Conservation (phyloP, 30 jellyfish, hydroid and myxozoan species). For the Rhopilema esculentum region DNA sequence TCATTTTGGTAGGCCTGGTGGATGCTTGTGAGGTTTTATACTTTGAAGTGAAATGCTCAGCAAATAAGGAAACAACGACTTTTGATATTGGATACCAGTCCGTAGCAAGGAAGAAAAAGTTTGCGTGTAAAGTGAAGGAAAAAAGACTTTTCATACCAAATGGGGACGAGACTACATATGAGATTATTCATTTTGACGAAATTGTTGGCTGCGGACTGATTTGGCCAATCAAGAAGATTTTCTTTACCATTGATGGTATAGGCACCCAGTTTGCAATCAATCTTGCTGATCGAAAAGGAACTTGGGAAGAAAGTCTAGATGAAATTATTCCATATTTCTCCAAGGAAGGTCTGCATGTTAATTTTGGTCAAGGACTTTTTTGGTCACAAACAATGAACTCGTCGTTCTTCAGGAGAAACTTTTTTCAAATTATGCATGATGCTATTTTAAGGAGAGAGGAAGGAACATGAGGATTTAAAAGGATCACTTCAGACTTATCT, state of each 20-base stretch:
- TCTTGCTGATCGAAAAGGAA: slow-evolving; percentile 17
- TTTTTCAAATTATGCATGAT: slow-evolving; percentile 27
- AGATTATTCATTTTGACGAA: slow-evolving; percentile 29
- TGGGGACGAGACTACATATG: neutral
- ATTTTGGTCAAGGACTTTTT: slow-evolving; percentile 68
- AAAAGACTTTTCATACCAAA: slow-evolving; percentile 19
- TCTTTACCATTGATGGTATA: slow-evolving; percentile 76
- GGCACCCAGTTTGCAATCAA: slow-evolving; percentile 26
- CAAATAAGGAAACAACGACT: neutral
- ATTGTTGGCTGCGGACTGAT: slow-evolving; percentile 83
- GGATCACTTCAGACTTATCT: neutral
- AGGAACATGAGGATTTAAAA: neutral
- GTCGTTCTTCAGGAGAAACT: slow-evolving; percentile 20
- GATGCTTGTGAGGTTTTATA: slow-evolving; percentile 42
- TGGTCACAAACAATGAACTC: slow-evolving; percentile 69
- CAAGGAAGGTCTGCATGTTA: slow-evolving; percentile 26
- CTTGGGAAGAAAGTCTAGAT: slow-evolving; percentile 47
- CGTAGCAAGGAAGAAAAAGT: neutral
- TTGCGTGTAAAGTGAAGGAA: slow-evolving; percentile 19
- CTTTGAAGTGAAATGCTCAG: slow-evolving; percentile 23
- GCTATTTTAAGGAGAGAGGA: slow-evolving; percentile 42
- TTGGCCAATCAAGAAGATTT: slow-evolving; percentile 52
- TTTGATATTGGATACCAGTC: slow-evolving; percentile 70
- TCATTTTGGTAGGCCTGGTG: neutral
- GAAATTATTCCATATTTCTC: slow-evolving; percentile 73